phyloP scores from a whole-genome alignment of 2,113 vertebrate genomes.

The Ifrita kowaldi region DNA sequence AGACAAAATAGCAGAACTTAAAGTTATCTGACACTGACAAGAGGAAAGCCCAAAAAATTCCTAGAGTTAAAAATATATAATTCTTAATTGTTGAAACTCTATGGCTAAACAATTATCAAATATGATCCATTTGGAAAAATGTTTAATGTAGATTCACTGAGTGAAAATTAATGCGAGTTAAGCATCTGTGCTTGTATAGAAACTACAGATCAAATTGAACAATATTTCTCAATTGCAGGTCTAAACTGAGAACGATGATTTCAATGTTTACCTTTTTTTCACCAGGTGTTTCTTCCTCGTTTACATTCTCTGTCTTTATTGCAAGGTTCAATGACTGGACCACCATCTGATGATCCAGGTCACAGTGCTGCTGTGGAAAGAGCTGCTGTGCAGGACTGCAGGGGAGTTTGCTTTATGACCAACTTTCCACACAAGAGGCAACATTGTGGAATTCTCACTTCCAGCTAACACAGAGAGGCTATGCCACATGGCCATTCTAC shows the following conservation, averaged over 20 bases:
- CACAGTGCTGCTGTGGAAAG: background rate
- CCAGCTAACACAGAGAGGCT: background rate
- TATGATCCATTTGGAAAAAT: background rate
- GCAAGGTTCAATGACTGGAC: background rate
- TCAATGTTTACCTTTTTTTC: background rate
- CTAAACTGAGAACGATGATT: background rate
- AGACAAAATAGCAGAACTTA: background rate
- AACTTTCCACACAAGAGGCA: background rate
- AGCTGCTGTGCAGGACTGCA: background rate
- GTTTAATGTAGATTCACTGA: background rate
- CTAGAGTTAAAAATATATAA: background rate
- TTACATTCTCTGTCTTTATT: background rate
- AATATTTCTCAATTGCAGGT: background rate
- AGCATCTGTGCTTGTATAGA: background rate
- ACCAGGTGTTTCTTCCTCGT: background rate
- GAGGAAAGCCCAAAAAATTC: background rate
- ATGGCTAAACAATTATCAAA: background rate
- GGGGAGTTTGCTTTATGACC: background rate
- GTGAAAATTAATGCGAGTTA: background rate
- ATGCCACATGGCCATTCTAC: fast-evolving
- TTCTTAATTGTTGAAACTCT: background rate
- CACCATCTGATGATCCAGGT: background rate
- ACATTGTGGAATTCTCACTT: background rate
- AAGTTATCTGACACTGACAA: background rate
- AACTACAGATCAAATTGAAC: background rate